A percentile compares a stretch with the other conserved stretches of the same genome.
These are phyloP conservation scores for Ectobius pallidus DNA, from an alignment of 2,888 invertebrate genomes.

Conservation along the genomic window DNA sequence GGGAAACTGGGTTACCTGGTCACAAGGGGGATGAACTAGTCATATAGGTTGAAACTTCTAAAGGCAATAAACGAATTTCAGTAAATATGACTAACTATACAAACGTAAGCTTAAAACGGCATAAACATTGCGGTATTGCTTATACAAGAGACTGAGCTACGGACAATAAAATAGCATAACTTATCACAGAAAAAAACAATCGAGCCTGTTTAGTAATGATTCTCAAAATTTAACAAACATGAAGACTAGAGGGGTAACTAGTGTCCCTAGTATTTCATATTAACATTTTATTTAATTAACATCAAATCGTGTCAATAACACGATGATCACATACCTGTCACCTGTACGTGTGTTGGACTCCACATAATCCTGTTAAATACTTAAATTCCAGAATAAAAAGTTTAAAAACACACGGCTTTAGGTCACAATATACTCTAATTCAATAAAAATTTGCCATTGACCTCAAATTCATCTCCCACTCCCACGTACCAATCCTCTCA, in stretches of 20 bases:
- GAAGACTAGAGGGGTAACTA: not conserved
- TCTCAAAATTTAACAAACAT: not conserved
- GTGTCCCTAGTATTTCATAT: not conserved
- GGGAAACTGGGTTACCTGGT: too few relatives aligned
- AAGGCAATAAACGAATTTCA: too few relatives aligned
- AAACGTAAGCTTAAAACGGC: too few relatives aligned
- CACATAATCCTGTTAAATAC: not conserved
- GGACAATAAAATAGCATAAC: not conserved
- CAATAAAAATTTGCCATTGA: not conserved
- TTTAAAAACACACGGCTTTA: not conserved
- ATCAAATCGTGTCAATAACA: too few relatives aligned
- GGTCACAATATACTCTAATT: not conserved
- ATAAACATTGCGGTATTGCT: too few relatives aligned
- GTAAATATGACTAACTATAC: too few relatives aligned
- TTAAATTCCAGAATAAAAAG: not conserved
- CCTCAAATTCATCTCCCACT: not conserved
- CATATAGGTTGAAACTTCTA: too few relatives aligned
- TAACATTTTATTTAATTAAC: too few relatives aligned
- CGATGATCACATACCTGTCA: constrained; percentile 9
- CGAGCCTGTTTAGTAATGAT: not conserved
- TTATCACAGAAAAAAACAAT: not conserved
- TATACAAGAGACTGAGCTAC: not conserved
- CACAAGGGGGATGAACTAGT: too few relatives aligned
- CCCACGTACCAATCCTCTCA: not conserved
- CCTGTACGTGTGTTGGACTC: constrained; percentile 1